phyloP scores from a whole-genome alignment of 1,140 invertebrate species.

The Argopecten irradians region DNA sequence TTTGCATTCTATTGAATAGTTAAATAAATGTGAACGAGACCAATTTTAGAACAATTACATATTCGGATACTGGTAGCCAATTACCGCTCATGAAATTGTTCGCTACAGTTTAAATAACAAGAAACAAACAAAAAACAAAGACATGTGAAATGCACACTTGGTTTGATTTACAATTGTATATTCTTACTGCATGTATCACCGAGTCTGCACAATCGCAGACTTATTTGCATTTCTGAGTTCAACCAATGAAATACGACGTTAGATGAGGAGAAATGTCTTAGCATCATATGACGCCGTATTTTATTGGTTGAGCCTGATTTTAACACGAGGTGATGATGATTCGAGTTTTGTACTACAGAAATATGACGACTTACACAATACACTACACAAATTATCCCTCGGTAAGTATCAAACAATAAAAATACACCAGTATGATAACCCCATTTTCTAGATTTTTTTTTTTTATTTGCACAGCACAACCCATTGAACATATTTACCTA shows the following conservation, averaged over 20 bases:
- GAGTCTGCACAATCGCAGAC: neutral
- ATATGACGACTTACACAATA: neutral
- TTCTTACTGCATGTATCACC: neutral
- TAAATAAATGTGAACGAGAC: too few relatives aligned
- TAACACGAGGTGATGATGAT: neutral
- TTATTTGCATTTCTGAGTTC: neutral
- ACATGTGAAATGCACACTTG: neutral
- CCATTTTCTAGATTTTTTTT: too few relatives aligned
- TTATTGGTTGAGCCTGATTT: constrained; percentile 9
- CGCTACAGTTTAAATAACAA: too few relatives aligned
- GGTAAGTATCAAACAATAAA: neutral
- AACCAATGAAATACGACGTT: constrained; percentile 24
- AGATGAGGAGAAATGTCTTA: neutral
- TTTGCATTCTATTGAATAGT: too few relatives aligned
- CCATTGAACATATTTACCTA: too few relatives aligned
- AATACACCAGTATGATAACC: too few relatives aligned
- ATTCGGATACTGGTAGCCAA: too few relatives aligned
- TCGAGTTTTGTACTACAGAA: neutral
- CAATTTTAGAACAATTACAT: too few relatives aligned
- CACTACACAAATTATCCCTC: neutral
- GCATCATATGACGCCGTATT: neutral
- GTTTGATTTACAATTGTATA: neutral
- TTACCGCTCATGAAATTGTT: too few relatives aligned
- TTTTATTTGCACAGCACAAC: too few relatives aligned
- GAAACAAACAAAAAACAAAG: neutral